Evolutionary conservation across 2,888 invertebrate genomes (phyloP).

Genomic region (Helleia helle): DNA sequence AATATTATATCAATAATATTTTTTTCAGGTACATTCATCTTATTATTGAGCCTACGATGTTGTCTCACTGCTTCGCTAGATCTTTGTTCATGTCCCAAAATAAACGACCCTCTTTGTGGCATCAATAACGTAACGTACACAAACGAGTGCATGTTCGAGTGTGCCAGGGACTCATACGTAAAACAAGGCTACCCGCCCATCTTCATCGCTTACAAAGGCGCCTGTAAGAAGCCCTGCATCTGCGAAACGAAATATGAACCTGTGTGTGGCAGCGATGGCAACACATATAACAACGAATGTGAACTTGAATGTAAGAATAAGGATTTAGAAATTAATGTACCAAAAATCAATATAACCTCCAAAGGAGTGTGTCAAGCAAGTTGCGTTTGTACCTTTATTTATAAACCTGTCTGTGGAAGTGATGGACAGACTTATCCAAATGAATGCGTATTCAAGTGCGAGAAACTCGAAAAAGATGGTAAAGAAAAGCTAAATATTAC

Average conservation of each 20-base stretch:
- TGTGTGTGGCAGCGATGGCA: constrained; percentile 18
- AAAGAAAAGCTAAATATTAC: constrained; percentile 3
- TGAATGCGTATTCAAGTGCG: constrained; percentile 20
- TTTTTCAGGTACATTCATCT: no score
- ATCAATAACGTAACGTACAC: background rate
- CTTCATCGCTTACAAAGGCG: background rate
- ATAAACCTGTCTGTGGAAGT: constrained; percentile 23
- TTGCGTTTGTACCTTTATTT: constrained; percentile 17
- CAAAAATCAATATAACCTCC: background rate
- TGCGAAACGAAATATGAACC: constrained; percentile 15
- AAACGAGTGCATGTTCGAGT: constrained; percentile 7
- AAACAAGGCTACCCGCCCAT: background rate
- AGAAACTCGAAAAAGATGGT: constrained; percentile 11
- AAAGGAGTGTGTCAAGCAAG: constrained; percentile 13
- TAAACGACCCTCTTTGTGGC: background rate
- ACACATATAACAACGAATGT: constrained; percentile 15
- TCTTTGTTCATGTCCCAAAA: background rate
- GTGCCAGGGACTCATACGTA: background rate
- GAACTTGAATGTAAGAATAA: constrained; percentile 5
- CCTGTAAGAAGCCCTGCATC: constrained; percentile 11
- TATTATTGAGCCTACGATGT: no score
- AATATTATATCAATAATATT: no score
- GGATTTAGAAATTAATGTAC: background rate
- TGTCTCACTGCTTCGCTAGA: no score
- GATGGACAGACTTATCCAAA: constrained; percentile 25